Base-by-base conservation (phyloP, 2,888 invertebrate genomes). In the Meta bourneti region DNA sequence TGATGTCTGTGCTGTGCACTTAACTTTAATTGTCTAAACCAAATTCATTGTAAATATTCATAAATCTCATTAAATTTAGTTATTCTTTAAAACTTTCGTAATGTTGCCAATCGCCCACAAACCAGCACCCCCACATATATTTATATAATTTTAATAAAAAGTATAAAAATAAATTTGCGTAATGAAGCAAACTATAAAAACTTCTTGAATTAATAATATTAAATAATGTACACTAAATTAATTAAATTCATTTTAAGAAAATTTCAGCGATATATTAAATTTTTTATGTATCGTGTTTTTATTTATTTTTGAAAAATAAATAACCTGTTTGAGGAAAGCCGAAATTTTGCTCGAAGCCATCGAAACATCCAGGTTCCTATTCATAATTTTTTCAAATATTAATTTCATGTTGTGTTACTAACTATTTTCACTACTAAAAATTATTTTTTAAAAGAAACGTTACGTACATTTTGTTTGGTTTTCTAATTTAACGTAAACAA, bases 241-340 rank as follows among this genome's bases (percentile, higher is more conserved):
- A 4, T 34, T 34, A 2, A 34, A 13, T 69, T 69, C 6, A 52
- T 5, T n/a, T 51, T 16, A 2, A 19, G 8, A 72, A 13, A 77
- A 77, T 0, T 6, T 7, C 52, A 52, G 11, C n/a, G n/a, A n/a
- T n/a, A n/a, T n/a, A n/a, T n/a, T n/a, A n/a, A n/a, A n/a, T n/a
- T n/a, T n/a, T 77, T n/a, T 51, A 77, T 34, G n/a, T 34, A 77
- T 49, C 77, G 49, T 6, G 19, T 19, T 77, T 77, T 77, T 77
- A 77, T n/a, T 19, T 0, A 51, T n/a, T 51, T 6, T 77, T 51
- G 52, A 77, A n/a, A 75, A 51, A 9, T 19, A 19, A 7, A 7
- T 9, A 77, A n/a, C 4, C 8, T n/a, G 6, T 77, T 51, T 8
- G 16, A 4, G 0, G 7, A 20, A 20, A 6, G 11, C 49, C 49